Conservation (phyloP, 2,797 vertebrate genomes). For the Platalea minor region DNA sequence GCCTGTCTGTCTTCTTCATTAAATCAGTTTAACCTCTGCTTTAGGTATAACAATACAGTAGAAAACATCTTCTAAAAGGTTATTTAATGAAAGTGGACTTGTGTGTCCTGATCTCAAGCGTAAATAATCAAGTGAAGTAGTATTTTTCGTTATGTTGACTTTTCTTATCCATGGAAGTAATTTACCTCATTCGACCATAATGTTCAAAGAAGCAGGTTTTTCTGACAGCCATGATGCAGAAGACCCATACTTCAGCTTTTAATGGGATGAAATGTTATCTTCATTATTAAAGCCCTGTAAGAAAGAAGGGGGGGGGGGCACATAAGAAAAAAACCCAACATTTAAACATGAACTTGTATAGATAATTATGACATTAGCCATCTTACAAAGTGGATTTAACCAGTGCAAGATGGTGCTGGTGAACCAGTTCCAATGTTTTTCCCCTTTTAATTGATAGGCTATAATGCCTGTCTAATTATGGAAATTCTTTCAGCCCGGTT, state of each 20-base stretch:
- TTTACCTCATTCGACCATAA: neutral
- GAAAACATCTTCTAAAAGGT: neutral
- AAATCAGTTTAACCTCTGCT: neutral
- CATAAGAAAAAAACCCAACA: accelerated
- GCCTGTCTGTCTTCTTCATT: neutral
- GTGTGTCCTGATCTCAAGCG: neutral
- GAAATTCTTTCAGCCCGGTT: neutral
- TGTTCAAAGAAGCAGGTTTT: neutral
- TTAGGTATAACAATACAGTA: neutral
- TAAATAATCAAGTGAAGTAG: neutral
- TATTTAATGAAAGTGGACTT: neutral
- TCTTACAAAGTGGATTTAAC: neutral
- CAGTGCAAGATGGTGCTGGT: neutral
- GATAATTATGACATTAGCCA: accelerated
- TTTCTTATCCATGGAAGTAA: neutral
- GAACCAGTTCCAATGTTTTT: neutral
- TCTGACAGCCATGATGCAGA: neutral
- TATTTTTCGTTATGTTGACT: neutral
- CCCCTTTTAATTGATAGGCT: neutral
- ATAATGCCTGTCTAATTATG: neutral
- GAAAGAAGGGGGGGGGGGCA: neutral
- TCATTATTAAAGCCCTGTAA: neutral
- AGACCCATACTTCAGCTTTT: neutral
- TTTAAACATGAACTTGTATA: neutral
- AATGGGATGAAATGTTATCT: neutral